Percentiles rank a stretch among this genome's conserved stretches.
These are phyloP conservation scores for Ectemnius cavifrons DNA, from an alignment of 2,888 invertebrate genomes.

Conservation along the genomic window DNA sequence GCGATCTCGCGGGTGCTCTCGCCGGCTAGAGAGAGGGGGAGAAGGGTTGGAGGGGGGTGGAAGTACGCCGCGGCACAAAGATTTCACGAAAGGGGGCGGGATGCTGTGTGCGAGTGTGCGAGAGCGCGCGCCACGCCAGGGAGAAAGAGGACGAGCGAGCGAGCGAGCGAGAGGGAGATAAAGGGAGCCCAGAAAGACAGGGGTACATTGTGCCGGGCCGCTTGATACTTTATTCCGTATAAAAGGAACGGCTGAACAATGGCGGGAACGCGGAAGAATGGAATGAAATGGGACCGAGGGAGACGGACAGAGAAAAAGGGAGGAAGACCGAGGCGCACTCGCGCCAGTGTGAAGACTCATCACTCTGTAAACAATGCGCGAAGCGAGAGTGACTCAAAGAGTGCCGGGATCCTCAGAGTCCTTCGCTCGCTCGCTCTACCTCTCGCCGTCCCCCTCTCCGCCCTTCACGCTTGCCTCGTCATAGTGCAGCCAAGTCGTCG, in stretches of 20 bases:
- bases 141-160: constrained; percentile 34
- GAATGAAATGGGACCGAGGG: constrained; percentile 73
- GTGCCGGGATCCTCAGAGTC: constrained; percentile 63
- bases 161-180: constrained; percentile 54
- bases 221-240: constrained; percentile 77
- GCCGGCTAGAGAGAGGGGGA: constrained; percentile 1
- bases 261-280: constrained; percentile 75
- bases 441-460: neutral
- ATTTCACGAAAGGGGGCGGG: constrained; percentile 54
- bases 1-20: constrained; percentile 34
- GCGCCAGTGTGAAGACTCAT: constrained; percentile 76
- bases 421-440: constrained; percentile 41
- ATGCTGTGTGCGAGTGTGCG: neutral
- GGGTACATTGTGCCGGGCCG: constrained; percentile 75
- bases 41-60: constrained; percentile 16
- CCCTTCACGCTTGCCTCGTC: neutral
- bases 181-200: constrained; percentile 68
- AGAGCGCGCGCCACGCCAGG: constrained; percentile 21
- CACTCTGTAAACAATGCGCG: constrained; percentile 77
- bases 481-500: no score
- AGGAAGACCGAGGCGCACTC: constrained; percentile 60
- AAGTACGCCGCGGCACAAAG: constrained; percentile 53
- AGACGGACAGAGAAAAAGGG: constrained; percentile 61
- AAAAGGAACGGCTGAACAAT: constrained; percentile 76
- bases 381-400: constrained; percentile 73